These are phyloP conservation scores for Tursiops truncatus DNA, from an alignment of 2,113 vertebrate species.

Conservation along the genomic window DNA sequence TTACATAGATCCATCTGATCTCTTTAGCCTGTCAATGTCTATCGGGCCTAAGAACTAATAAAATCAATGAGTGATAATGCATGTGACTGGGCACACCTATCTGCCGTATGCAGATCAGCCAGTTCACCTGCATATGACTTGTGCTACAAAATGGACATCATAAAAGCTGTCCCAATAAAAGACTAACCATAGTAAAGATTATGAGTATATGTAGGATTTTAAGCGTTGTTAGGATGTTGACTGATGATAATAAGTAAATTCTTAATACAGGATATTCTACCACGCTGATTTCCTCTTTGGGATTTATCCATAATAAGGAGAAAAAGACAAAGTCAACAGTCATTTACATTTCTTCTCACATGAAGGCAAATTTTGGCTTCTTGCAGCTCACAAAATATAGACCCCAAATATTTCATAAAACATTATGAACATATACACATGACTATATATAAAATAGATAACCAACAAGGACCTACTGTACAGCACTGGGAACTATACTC, in stretches of 20 bases:
- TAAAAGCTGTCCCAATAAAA: neutral
- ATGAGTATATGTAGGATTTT: neutral
- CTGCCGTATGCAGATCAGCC: neutral
- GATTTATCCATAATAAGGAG: neutral
- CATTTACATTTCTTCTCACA: neutral
- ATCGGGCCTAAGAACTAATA: neutral
- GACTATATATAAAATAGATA: neutral
- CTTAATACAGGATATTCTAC: neutral
- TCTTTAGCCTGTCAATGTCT: neutral
- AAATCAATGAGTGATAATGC: neutral
- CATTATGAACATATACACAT: neutral
- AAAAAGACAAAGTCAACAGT: neutral
- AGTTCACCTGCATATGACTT: neutral
- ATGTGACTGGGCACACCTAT: neutral
- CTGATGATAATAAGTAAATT: neutral
- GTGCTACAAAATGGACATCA: neutral
- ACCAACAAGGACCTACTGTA: neutral
- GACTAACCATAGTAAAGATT: neutral
- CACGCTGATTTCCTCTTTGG: neutral
- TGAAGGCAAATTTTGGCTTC: slow-evolving; percentile 1
- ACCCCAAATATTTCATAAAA: neutral
- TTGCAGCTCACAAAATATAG: neutral
- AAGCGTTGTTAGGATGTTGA: neutral
- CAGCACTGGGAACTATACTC: neutral
- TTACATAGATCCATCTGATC: neutral